Conservation (phyloP, 1,140 invertebrate species). For the Octopus sinensis region DNA sequence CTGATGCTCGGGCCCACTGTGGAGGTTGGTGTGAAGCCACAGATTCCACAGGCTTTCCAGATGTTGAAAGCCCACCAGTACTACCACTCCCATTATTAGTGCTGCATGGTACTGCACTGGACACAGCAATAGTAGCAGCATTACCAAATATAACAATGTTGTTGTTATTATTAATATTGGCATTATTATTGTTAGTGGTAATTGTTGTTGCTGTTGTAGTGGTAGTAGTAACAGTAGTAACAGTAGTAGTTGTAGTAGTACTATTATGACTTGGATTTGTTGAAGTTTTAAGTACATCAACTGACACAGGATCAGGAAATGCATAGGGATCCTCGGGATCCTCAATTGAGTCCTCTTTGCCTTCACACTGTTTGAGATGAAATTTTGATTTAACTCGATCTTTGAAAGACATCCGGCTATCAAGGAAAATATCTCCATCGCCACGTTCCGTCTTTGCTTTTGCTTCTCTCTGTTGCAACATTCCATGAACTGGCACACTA, state of each 20-base stretch:
- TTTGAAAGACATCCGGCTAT: conserved; percentile 30
- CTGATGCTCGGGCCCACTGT: conserved; percentile 26
- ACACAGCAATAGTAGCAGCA: background rate
- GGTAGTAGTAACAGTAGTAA: conserved; percentile 21
- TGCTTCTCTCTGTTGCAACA: conserved; percentile 9
- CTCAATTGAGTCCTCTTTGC: conserved; percentile 37
- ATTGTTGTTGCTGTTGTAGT: background rate
- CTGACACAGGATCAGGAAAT: conserved; percentile 62
- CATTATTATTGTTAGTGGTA: conserved; percentile 15
- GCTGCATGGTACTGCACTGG: background rate
- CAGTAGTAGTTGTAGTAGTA: conserved; percentile 7
- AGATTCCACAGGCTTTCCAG: conserved; percentile 19
- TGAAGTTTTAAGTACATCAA: conserved; percentile 11
- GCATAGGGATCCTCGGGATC: conserved; percentile 63
- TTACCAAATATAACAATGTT: background rate
- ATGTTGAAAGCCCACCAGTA: conserved; percentile 19
- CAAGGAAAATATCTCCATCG: conserved; percentile 5
- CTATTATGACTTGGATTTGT: conserved; percentile 19
- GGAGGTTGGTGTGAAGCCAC: conserved; percentile 21
- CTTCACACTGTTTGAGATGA: conserved; percentile 21
- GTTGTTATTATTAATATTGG: conserved; percentile 16
- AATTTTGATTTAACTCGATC: conserved; percentile 34
- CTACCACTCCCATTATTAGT: conserved; percentile 20
- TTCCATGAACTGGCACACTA: conserved; percentile 5
- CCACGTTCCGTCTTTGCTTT: conserved; percentile 9